Evolutionary conservation across 2,113 vertebrate species (phyloP).

Genomic region (Saccopteryx leptura): DNA sequence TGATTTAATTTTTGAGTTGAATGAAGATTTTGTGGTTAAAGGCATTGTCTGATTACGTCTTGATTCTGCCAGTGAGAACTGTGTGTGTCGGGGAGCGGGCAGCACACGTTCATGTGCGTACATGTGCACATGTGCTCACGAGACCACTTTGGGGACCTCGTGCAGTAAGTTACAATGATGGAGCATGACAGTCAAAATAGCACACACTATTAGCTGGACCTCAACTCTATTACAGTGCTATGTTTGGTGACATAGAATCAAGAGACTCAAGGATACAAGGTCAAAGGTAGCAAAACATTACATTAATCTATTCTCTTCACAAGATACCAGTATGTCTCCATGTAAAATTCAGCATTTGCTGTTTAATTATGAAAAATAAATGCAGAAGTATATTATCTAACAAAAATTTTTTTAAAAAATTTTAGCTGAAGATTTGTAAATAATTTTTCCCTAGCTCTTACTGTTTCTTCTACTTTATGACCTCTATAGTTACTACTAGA

Average conservation of each 20-base stretch:
- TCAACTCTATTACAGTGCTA: constrained; percentile 93
- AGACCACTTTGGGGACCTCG: constrained; percentile 91
- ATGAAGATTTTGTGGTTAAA: constrained; percentile 87
- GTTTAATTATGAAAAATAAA: constrained; percentile 90
- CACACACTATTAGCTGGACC: constrained; percentile 93
- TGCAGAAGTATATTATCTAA: constrained; percentile 74
- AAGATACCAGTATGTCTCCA: constrained; percentile 88
- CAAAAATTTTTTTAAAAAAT: not conserved
- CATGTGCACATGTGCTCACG: constrained; percentile 85
- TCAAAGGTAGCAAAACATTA: constrained; percentile 96
- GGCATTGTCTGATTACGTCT: constrained; percentile 86
- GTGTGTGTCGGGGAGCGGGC: not conserved
- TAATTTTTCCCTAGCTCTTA: constrained; percentile 66
- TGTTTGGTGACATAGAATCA: constrained; percentile 93
- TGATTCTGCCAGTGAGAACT: constrained; percentile 85
- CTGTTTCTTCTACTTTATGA: constrained; percentile 78
- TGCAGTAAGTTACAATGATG: constrained; percentile 95
- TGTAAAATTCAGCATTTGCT: constrained; percentile 85
- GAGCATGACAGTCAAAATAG: constrained; percentile 95
- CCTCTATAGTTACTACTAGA: constrained; percentile 67
- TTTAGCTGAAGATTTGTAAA: constrained; percentile 59
- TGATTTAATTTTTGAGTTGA: constrained; percentile 80
- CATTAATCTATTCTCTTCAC: constrained; percentile 93
- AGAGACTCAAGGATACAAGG: constrained; percentile 93
- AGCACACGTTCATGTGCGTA: not conserved